Evolutionary conservation across 2,797 vertebrate species (phyloP).

Genomic region (Phylloscopus collybita): DNA sequence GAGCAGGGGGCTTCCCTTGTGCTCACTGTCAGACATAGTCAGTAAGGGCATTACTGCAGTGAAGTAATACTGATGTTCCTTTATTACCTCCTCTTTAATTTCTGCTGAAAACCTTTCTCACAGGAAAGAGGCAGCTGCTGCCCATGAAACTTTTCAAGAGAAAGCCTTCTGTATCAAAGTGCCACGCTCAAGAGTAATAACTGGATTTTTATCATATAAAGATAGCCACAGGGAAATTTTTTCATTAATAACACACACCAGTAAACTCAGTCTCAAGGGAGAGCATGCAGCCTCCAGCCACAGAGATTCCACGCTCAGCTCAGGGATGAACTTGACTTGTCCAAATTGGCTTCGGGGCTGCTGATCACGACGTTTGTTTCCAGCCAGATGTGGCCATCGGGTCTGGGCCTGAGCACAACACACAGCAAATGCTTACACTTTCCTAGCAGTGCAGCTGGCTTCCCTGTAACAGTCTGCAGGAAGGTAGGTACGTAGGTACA

Average conservation of each 20-base stretch:
- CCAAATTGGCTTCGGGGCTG: not conserved
- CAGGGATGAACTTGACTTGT: not conserved
- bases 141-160: not conserved
- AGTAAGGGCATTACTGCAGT: not conserved
- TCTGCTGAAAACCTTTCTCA: not conserved
- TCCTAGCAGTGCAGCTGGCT: not conserved
- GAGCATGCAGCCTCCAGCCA: not conserved
- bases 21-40: rapidly evolving
- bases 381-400: not conserved
- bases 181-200: not conserved
- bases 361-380: rapidly evolving
- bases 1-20: not conserved
- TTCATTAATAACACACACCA: not conserved
- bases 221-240: not conserved
- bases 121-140: constrained; percentile 15
- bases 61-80: not conserved
- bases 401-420: not conserved
- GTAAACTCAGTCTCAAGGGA: not conserved
- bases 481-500: not conserved
- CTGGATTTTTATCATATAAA: not conserved
- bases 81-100: not conserved
- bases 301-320: not conserved
- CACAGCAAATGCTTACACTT: not conserved
- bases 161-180: not conserved
- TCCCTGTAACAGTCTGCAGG: not conserved